These are phyloP conservation scores for Hypsibius dujardini DNA, from an alignment of 1,140 invertebrate species.

Conservation along the genomic window DNA sequence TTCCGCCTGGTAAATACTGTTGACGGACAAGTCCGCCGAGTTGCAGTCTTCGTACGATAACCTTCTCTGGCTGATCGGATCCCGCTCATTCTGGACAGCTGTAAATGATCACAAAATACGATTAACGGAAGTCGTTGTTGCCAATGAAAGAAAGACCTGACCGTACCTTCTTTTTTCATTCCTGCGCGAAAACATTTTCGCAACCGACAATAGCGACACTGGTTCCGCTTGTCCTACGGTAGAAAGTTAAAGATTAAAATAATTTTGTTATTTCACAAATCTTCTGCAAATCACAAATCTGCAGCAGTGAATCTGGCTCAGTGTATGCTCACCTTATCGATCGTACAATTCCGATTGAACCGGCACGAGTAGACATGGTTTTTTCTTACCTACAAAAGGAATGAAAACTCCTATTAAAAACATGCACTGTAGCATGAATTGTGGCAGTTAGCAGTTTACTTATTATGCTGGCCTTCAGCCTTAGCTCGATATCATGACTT, in stretches of 20 bases:
- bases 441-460: too few relatives aligned
- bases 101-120: constrained; percentile 26
- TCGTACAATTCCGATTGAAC: constrained; percentile 76
- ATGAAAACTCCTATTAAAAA: too few relatives aligned
- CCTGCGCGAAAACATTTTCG: constrained; percentile 90
- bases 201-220: constrained; percentile 84
- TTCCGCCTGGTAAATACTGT: constrained; percentile 76
- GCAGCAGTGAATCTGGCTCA: too few relatives aligned
- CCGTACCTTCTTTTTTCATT: constrained; percentile 91
- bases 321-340: too few relatives aligned
- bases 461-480: too few relatives aligned
- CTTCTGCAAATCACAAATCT: too few relatives aligned
- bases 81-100: constrained; percentile 96
- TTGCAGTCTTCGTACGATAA: constrained; percentile 73
- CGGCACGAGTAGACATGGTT: constrained; percentile 91
- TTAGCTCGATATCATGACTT: too few relatives aligned
- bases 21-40: constrained; percentile 61
- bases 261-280: constrained; percentile 6
- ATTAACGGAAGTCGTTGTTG: constrained; percentile 17
- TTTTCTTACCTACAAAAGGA: constrained; percentile 56
- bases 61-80: constrained; percentile 77
- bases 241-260: constrained; percentile 19
- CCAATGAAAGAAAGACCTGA: not conserved
- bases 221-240: constrained; percentile 93
- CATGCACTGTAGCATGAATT: too few relatives aligned